Evolutionary conservation across 2,888 invertebrate species (phyloP).

Genomic region (Lepidocyrtinus sp.): DNA sequence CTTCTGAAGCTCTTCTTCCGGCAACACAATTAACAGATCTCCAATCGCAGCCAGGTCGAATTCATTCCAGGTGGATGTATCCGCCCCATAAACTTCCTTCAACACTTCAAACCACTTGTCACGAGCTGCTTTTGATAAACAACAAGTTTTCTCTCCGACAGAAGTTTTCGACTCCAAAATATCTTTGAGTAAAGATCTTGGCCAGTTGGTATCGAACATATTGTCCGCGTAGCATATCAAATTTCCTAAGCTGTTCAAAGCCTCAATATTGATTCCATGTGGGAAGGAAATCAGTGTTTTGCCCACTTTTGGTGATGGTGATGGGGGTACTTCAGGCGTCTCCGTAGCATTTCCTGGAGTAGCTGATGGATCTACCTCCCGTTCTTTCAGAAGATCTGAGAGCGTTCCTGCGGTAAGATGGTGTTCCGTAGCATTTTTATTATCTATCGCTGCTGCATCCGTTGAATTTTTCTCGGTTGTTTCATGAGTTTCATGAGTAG

Average conservation of each 20-base stretch:
- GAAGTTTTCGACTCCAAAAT: constrained; percentile 61
- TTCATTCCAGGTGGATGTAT: constrained; percentile 64
- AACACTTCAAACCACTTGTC: constrained; percentile 61
- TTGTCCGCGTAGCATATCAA: constrained; percentile 65
- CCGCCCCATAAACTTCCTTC: constrained; percentile 63
- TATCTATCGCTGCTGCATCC: too few species aligned
- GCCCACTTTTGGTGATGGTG: not conserved
- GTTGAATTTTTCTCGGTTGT: not conserved
- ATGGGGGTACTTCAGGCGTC: not conserved
- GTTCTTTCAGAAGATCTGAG: not conserved
- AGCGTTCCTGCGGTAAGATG: not conserved
- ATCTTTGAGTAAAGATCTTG: constrained; percentile 51
- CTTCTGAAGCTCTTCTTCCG: constrained; percentile 56
- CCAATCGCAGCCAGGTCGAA: constrained; percentile 63
- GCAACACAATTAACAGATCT: constrained; percentile 64
- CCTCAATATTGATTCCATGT: constrained; percentile 36
- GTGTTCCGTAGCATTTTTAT: too few species aligned
- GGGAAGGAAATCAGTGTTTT: too few species aligned
- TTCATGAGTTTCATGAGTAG: not conserved
- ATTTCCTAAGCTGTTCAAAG: constrained; percentile 62
- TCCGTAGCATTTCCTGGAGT: not conserved
- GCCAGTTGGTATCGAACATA: constrained; percentile 52
- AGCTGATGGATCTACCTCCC: not conserved
- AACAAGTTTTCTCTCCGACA: constrained; percentile 67
- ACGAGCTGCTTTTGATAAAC: constrained; percentile 48